phyloP scores from a whole-genome alignment of 1,140 invertebrate species.

The Chlorops oryzae region DNA sequence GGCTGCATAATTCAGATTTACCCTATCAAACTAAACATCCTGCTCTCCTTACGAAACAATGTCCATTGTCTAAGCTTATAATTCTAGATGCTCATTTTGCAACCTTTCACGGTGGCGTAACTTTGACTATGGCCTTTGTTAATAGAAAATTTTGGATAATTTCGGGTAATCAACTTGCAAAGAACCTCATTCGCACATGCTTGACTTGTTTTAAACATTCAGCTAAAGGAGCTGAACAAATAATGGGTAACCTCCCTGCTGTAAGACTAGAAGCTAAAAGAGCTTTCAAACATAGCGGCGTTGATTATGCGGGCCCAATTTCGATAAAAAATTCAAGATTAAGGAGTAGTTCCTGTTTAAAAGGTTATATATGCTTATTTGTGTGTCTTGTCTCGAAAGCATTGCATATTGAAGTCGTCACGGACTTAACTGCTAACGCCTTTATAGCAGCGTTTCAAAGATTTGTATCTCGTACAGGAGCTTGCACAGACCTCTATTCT shows the following conservation, averaged over 20 bases:
- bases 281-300: conserved; percentile 3
- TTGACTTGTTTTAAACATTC: conserved; percentile 3
- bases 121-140: too few relatives aligned
- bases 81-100: too few relatives aligned
- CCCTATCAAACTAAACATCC: too few relatives aligned
- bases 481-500: conserved; percentile 24
- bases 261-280: conserved; percentile 1
- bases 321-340: background rate
- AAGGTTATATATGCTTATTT: conserved; percentile 33
- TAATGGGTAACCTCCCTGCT: conserved; percentile 9
- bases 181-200: background rate
- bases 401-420: conserved; percentile 33
- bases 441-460: conserved; percentile 33
- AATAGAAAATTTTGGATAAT: too few relatives aligned
- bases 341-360: conserved; percentile 11
- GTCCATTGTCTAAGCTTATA: too few relatives aligned
- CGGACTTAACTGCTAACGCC: conserved; percentile 24
- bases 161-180: too few relatives aligned
- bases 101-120: too few relatives aligned
- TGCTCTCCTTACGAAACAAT: too few relatives aligned
- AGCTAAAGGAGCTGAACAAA: background rate
- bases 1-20: too few relatives aligned
- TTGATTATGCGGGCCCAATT: conserved; percentile 18
- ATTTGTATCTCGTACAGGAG: conserved; percentile 34
- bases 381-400: conserved; percentile 26